Conservation (phyloP, 2,797 vertebrate genomes). For the Coracias cyanogaster region DNA sequence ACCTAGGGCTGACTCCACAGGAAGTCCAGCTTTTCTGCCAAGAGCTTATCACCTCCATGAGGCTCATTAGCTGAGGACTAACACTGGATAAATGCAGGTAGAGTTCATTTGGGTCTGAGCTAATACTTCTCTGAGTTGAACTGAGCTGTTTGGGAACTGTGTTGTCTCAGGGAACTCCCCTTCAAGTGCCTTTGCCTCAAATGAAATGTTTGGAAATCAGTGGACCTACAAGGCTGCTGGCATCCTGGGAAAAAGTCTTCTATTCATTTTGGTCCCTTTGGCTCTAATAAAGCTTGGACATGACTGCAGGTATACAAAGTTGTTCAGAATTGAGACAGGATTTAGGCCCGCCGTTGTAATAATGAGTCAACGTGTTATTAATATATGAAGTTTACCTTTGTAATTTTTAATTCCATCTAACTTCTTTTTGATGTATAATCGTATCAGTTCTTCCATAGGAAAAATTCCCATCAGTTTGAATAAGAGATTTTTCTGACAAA, state of each 20-base stretch:
- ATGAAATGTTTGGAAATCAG: accelerated
- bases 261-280: neutral
- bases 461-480: neutral
- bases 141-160: neutral
- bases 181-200: neutral
- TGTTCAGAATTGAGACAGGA: neutral
- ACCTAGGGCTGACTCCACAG: neutral
- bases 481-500: neutral
- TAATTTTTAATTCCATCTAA: neutral
- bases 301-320: neutral
- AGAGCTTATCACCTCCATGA: neutral
- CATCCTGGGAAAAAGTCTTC: neutral
- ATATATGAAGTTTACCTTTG: neutral
- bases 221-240: neutral
- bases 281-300: neutral
- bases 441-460: neutral
- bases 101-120: neutral
- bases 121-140: neutral
- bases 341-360: neutral
- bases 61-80: neutral
- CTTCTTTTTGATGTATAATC: neutral
- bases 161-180: neutral
- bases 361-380: neutral
- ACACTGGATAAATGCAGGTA: neutral
- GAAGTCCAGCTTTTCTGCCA: neutral